phyloP scores from a whole-genome alignment of 1,140 invertebrate species.

The Drosophila pachea region DNA sequence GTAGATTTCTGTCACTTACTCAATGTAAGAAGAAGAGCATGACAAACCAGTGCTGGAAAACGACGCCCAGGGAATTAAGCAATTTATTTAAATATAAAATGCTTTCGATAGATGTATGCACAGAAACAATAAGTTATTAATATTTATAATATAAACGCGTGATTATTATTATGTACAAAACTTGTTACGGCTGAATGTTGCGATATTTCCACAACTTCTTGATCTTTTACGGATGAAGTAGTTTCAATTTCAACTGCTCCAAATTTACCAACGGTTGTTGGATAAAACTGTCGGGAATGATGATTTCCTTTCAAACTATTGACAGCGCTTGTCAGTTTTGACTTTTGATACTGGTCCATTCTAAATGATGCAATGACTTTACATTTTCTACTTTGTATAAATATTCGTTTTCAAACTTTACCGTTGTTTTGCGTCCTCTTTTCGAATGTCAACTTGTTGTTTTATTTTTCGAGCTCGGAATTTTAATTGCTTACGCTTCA shows the following conservation, averaged over 20 bases:
- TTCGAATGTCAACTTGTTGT: neutral
- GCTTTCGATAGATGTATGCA: neutral
- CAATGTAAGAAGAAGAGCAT: conserved; percentile 35
- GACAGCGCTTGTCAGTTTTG: too few species aligned
- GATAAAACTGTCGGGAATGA: neutral
- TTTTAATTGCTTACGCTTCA: conserved; percentile 28
- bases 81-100: conserved; percentile 14
- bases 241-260: too few species aligned
- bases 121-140: neutral
- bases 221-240: too few species aligned
- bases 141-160: conserved; percentile 28
- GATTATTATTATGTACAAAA: conserved; percentile 17
- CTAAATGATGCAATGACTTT: neutral
- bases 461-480: conserved; percentile 16
- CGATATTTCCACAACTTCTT: too few species aligned
- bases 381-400: neutral
- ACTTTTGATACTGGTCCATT: neutral
- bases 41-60: conserved; percentile 37
- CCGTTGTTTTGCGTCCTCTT: conserved; percentile 8
- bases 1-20: neutral
- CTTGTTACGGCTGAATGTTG: conserved; percentile 14
- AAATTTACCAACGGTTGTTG: too few species aligned
- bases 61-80: neutral
- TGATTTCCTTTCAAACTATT: neutral
- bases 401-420: neutral